Evolutionary conservation across 2,797 vertebrate genomes (phyloP).

Genomic region (Scyliorhinus canicula): DNA sequence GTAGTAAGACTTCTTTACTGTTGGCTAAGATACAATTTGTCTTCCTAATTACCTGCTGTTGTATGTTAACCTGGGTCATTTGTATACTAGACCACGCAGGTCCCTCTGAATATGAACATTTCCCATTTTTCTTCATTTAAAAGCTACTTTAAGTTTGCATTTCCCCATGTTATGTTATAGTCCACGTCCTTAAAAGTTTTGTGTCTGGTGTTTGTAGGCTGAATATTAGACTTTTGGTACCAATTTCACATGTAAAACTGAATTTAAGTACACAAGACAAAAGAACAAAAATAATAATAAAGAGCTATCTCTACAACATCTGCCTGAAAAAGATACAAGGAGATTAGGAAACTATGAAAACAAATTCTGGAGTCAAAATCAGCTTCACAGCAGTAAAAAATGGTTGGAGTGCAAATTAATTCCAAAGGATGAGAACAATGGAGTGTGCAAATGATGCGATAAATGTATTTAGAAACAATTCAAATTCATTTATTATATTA

Average conservation of each 20-base stretch:
- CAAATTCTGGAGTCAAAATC: background rate
- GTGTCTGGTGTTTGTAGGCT: background rate
- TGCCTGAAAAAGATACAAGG: background rate
- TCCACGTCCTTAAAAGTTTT: background rate
- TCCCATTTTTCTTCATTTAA: background rate
- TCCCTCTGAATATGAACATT: background rate
- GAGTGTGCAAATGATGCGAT: background rate
- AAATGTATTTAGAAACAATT: background rate
- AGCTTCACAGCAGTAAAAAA: background rate
- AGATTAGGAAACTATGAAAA: background rate
- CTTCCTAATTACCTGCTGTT: background rate
- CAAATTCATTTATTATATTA: background rate
- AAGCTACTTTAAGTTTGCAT: background rate
- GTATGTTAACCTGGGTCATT: background rate
- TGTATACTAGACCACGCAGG: background rate
- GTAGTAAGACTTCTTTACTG: background rate
- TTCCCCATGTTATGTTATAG: background rate
- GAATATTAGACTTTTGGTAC: background rate
- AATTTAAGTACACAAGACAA: background rate
- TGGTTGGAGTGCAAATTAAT: background rate
- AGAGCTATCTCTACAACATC: background rate
- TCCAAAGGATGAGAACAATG: background rate
- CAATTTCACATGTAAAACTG: background rate
- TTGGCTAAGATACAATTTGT: background rate
- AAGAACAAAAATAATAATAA: background rate